These are phyloP conservation scores for Crocidura indochinensis DNA, from an alignment of 2,797 vertebrate genomes.

Conservation along the genomic window DNA sequence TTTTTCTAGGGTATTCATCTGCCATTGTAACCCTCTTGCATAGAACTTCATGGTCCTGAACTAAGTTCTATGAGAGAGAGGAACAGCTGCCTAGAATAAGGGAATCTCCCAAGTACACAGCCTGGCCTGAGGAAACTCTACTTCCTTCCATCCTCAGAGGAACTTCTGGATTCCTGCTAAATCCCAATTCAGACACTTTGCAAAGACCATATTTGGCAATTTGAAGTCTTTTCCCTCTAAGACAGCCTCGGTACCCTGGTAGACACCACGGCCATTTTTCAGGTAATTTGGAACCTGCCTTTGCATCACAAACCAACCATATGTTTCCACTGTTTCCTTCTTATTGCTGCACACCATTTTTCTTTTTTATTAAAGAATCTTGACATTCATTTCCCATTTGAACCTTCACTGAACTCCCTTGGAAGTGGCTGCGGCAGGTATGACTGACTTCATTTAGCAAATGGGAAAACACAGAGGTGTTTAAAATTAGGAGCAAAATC, in stretches of 20 bases:
- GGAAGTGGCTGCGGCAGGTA: constrained; percentile 26
- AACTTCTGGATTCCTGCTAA: background rate
- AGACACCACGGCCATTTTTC: constrained; percentile 24
- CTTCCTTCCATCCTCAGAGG: background rate
- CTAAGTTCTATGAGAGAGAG: background rate
- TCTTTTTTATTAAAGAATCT: constrained; percentile 48
- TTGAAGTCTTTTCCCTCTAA: background rate
- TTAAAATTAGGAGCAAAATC: constrained; percentile 59
- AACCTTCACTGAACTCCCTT: constrained; percentile 32
- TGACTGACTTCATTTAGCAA: constrained; percentile 55
- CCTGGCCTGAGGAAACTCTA: constrained; percentile 1
- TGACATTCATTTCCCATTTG: constrained; percentile 43
- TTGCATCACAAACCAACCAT: constrained; percentile 45
- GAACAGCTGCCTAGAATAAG: too few relatives aligned
- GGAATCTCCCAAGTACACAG: too few relatives aligned
- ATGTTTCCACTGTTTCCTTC: constrained; percentile 23
- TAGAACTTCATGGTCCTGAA: constrained; percentile 5
- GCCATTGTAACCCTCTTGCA: background rate
- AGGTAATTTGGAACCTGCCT: constrained; percentile 17
- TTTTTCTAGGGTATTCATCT: constrained; percentile 4
- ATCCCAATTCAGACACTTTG: background rate
- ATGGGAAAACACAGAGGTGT: constrained; percentile 24
- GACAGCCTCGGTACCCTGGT: background rate
- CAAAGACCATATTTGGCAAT: background rate
- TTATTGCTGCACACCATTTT: background rate